A percentile compares a stretch with the other conserved stretches of the same genome.
phyloP scores from a whole-genome alignment of 1,140 invertebrate species.

The Idris sp. region DNA sequence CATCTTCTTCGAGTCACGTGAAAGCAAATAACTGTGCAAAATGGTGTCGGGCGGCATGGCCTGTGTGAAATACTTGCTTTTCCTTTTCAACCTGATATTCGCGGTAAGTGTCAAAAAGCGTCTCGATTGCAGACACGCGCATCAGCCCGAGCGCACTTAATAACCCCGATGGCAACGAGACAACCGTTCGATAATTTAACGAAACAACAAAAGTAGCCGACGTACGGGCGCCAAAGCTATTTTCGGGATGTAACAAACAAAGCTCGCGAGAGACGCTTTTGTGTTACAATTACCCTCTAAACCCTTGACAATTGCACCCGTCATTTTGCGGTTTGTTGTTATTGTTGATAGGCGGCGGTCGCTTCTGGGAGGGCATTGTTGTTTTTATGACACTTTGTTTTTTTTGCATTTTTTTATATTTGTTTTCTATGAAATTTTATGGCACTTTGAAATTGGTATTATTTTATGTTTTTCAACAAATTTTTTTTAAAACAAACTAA shows the following conservation, averaged over 20 bases:
- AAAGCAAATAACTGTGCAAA: constrained; percentile 41
- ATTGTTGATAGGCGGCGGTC: constrained; percentile 10
- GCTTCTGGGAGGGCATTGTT: too few relatives aligned
- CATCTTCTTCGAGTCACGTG: background rate
- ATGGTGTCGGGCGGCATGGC: constrained; percentile 87
- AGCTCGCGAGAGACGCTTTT: constrained; percentile 2
- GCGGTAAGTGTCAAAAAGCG: constrained; percentile 82
- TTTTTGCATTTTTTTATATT: too few relatives aligned
- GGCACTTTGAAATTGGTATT: too few relatives aligned
- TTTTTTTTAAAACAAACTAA: too few relatives aligned
- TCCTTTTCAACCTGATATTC: constrained; percentile 90
- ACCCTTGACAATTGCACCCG: background rate
- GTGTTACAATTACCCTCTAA: background rate
- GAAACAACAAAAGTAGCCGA: constrained; percentile 42
- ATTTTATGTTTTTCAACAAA: too few relatives aligned
- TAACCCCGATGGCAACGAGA: constrained; percentile 31
- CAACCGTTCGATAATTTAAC: constrained; percentile 39
- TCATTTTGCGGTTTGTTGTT: constrained; percentile 1
- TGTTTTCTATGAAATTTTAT: too few relatives aligned
- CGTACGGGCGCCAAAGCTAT: constrained; percentile 25
- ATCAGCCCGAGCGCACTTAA: constrained; percentile 17
- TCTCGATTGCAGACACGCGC: constrained; percentile 19
- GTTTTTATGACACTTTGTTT: too few relatives aligned
- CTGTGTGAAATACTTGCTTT: constrained; percentile 90
- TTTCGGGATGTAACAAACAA: constrained; percentile 16